Evolutionary conservation across 2,797 vertebrate genomes (phyloP).

Genomic region (Garrulus glandarius): DNA sequence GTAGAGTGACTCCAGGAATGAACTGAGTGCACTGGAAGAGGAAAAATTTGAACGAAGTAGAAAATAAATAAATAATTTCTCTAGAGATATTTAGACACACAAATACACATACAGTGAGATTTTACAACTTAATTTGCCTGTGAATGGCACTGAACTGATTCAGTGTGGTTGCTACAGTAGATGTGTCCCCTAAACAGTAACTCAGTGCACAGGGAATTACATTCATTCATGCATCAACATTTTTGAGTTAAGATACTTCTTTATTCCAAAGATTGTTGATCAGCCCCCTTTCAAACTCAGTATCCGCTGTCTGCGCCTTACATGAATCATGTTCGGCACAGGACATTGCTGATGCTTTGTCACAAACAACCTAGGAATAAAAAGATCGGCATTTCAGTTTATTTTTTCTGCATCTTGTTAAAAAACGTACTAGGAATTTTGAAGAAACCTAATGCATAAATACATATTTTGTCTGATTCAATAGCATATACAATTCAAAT

Average conservation of each 20-base stretch:
- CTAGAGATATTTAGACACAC: slow-evolving; percentile 10
- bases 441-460: slow-evolving; percentile 74
- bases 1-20: background rate
- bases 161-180: background rate
- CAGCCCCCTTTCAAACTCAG: slow-evolving; percentile 54
- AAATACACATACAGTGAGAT: background rate
- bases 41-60: background rate
- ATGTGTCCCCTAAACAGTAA: slow-evolving; percentile 50
- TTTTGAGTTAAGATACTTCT: slow-evolving; percentile 48
- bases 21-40: background rate
- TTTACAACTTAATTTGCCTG: slow-evolving; percentile 42
- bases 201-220: background rate
- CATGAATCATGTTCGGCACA: slow-evolving; percentile 49
- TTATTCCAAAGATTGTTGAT: slow-evolving; percentile 57
- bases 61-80: slow-evolving; percentile 29
- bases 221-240: slow-evolving; percentile 25
- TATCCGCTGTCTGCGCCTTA: slow-evolving; percentile 41
- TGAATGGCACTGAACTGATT: slow-evolving; percentile 44
- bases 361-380: slow-evolving; percentile 62
- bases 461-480: slow-evolving; percentile 72
- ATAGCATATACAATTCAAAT: slow-evolving; percentile 72
- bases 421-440: slow-evolving; percentile 60
- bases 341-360: slow-evolving; percentile 48
- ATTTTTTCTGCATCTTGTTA: slow-evolving; percentile 68
- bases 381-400: slow-evolving; percentile 60